Conservation (phyloP, 2,888 invertebrate species). For the Pheosia gnoma region DNA sequence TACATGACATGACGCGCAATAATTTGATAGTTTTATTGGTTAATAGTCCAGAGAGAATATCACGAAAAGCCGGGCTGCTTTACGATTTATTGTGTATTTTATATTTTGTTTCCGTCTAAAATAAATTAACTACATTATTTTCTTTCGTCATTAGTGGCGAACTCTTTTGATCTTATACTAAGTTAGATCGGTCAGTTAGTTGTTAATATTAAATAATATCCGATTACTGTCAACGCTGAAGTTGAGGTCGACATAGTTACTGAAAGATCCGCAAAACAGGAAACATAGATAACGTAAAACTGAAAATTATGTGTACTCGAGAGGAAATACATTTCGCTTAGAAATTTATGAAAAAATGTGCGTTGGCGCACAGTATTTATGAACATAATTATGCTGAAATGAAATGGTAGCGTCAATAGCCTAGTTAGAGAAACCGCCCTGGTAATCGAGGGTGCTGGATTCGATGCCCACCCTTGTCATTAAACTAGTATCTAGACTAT, state of each 20-base stretch:
- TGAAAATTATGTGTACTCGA: constrained; percentile 26
- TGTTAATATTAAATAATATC: constrained; percentile 44
- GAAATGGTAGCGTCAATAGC: constrained; percentile 14
- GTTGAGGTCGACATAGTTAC: constrained; percentile 29
- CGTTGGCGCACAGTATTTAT: constrained; percentile 25
- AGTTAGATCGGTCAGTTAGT: constrained; percentile 41
- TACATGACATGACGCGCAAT: constrained; percentile 65
- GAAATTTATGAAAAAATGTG: constrained; percentile 23
- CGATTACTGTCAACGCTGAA: constrained; percentile 43
- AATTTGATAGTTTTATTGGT: constrained; percentile 80
- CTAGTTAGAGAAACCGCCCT: no score
- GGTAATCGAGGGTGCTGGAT: no score
- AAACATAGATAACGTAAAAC: constrained; percentile 34
- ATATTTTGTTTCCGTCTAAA: constrained; percentile 73
- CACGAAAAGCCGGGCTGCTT: constrained; percentile 63
- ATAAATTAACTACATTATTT: constrained; percentile 51
- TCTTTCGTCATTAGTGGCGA: constrained; percentile 34
- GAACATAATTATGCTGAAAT: constrained; percentile 28
- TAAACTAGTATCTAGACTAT: no score
- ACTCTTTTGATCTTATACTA: constrained; percentile 46
- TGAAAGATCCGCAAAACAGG: constrained; percentile 25
- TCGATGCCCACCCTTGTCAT: no score
- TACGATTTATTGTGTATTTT: constrained; percentile 71
- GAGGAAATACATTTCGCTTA: constrained; percentile 34
- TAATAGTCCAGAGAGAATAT: constrained; percentile 58